Evolutionary conservation across 2,113 vertebrate species (phyloP).

Genomic region (Alethe castanea): DNA sequence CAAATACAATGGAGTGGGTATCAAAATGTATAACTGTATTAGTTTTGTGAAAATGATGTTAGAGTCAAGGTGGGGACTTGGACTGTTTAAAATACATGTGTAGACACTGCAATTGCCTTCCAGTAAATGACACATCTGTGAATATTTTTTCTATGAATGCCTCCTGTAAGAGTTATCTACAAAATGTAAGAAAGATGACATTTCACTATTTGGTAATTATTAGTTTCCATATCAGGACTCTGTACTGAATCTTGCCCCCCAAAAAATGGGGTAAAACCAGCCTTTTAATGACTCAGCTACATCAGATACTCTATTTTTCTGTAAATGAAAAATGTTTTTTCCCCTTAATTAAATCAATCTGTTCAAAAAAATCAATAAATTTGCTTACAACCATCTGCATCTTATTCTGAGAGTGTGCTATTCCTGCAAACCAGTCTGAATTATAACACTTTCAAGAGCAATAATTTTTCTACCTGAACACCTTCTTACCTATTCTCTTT

Average conservation of each 20-base stretch:
- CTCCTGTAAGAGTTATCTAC: background rate
- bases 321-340: background rate
- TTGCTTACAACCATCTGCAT: background rate
- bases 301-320: background rate
- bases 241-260: background rate
- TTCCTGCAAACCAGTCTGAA: background rate
- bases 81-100: background rate
- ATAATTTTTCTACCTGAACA: background rate
- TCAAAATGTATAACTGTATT: background rate
- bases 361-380: background rate
- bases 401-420: background rate
- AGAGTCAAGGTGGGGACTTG: background rate
- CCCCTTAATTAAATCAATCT: background rate
- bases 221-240: background rate
- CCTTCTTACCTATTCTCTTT: background rate
- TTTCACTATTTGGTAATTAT: background rate
- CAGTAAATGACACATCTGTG: background rate
- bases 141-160: background rate
- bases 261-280: background rate
- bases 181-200: background rate
- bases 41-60: background rate
- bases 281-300: background rate
- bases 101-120: background rate
- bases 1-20: background rate
- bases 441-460: background rate